A percentile compares a stretch with the other conserved stretches of the same genome.
phyloP scores from a whole-genome alignment of 2,888 invertebrate genomes.

The Hirtodrosophila trivittata region DNA sequence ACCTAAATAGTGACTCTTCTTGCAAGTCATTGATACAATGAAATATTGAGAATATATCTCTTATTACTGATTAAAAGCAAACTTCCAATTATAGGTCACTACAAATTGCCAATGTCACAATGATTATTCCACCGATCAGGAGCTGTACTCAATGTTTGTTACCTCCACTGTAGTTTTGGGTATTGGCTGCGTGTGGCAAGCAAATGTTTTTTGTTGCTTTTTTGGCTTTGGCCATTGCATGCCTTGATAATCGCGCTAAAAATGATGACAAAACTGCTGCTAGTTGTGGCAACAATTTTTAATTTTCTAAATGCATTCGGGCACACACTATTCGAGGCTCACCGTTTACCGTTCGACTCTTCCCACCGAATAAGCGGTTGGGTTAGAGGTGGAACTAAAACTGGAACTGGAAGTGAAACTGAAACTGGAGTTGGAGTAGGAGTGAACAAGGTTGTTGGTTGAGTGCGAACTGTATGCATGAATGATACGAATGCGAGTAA shows the following conservation, averaged over 20 bases:
- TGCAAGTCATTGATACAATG: too few relatives aligned
- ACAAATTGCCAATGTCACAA: too few relatives aligned
- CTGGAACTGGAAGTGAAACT: slow-evolving; percentile 4
- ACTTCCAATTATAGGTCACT: too few relatives aligned
- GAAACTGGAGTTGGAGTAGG: neutral
- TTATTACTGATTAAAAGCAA: too few relatives aligned
- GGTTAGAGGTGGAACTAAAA: slow-evolving; percentile 20
- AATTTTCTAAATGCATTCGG: slow-evolving; percentile 76
- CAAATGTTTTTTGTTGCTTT: slow-evolving; percentile 47
- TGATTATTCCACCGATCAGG: neutral
- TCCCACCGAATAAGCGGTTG: neutral
- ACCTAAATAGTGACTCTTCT: too few relatives aligned
- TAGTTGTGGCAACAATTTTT: slow-evolving; percentile 75
- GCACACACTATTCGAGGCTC: slow-evolving; percentile 19
- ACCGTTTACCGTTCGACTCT: too few relatives aligned
- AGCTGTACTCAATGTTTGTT: neutral
- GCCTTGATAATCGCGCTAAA: slow-evolving; percentile 77
- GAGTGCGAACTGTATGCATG: slow-evolving; percentile 17
- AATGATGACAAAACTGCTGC: slow-evolving; percentile 77
- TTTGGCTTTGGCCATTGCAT: slow-evolving; percentile 63
- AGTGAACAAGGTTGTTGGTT: slow-evolving; percentile 3
- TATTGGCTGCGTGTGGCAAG: slow-evolving; percentile 63
- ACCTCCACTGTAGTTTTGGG: slow-evolving; percentile 31
- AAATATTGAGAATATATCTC: too few relatives aligned
- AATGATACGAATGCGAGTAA: slow-evolving; percentile 19